Percentiles rank a stretch among this genome's conserved stretches.
Conservation (phyloP, 2,113 vertebrate species). For the Chionis minor region DNA sequence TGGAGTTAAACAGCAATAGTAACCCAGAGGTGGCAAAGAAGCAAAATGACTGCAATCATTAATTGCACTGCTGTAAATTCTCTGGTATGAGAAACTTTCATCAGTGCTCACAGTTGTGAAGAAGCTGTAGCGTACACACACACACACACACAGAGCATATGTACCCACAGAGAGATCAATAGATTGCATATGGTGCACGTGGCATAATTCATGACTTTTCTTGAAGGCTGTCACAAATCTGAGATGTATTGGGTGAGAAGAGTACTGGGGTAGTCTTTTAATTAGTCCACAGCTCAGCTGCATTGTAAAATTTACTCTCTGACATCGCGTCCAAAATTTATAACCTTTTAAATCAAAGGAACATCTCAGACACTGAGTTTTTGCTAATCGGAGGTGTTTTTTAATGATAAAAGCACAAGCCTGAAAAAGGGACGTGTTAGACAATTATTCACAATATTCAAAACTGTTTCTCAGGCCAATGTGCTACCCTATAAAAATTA, state of each 20-base stretch:
- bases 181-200: not conserved
- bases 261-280: constrained; percentile 42
- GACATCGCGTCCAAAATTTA: constrained; percentile 48
- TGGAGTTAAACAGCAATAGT: not conserved
- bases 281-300: constrained; percentile 32
- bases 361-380: not conserved
- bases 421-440: not conserved
- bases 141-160: not conserved
- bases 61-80: not conserved
- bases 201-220: constrained; percentile 35
- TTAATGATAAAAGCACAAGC: constrained; percentile 30
- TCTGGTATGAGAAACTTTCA: not conserved
- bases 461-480: not conserved
- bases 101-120: not conserved
- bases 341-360: constrained; percentile 52
- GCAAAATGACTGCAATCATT: not conserved
- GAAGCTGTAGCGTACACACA: not conserved
- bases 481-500: not conserved
- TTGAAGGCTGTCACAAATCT: constrained; percentile 49
- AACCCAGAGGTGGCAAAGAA: not conserved
- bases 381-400: constrained; percentile 20
- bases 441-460: not conserved
- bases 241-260: constrained; percentile 12
- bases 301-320: constrained; percentile 24
- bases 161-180: not conserved